A percentile compares a stretch with the other conserved stretches of the same genome.
phyloP scores from a whole-genome alignment of 2,113 vertebrate genomes.

The Mellivora capensis region DNA sequence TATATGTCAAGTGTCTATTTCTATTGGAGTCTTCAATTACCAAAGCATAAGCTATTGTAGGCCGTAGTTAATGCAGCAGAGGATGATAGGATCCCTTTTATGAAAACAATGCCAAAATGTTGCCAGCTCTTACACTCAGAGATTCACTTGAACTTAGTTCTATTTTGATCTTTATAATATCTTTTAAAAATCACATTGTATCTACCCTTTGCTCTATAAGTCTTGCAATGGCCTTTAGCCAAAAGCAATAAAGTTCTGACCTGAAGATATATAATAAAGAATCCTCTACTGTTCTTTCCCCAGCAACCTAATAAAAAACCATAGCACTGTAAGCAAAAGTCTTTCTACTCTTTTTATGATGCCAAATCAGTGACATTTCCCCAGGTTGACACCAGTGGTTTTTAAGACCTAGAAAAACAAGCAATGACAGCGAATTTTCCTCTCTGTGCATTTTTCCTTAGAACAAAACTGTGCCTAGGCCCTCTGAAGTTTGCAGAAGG shows the following conservation, averaged over 20 bases:
- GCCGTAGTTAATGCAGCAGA: background rate
- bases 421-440: background rate
- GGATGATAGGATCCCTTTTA: background rate
- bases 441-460: background rate
- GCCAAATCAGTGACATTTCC: constrained; percentile 52
- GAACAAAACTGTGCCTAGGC: background rate
- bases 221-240: constrained; percentile 45
- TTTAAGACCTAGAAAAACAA: constrained; percentile 49
- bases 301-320: constrained; percentile 56
- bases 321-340: constrained; percentile 41
- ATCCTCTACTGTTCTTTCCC: constrained; percentile 42
- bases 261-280: constrained; percentile 49
- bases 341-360: constrained; percentile 48
- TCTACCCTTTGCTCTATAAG: constrained; percentile 32
- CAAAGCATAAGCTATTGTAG: background rate
- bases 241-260: constrained; percentile 63
- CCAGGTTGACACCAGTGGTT: background rate
- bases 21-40: background rate
- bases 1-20: background rate
- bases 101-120: constrained; percentile 29
- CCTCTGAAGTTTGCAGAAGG: background rate
- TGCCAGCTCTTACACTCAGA: background rate
- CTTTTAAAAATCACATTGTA: background rate
- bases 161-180: constrained; percentile 57
- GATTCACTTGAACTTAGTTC: constrained; percentile 7